Evolutionary conservation across 2,888 invertebrate species (phyloP).

Genomic region (Plagiodera versicolora): DNA sequence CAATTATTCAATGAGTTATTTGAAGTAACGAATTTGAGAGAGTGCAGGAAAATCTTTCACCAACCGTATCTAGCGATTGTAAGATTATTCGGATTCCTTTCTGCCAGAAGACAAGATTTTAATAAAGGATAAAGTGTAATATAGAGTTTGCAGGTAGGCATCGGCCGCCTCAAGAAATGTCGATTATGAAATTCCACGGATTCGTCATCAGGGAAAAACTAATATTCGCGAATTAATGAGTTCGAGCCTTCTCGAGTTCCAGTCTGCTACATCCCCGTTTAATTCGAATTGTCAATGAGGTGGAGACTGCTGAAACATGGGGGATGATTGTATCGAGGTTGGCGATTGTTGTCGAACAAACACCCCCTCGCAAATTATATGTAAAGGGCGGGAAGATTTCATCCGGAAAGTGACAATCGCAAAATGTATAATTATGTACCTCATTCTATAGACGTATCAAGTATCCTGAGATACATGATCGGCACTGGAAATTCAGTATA

Average conservation of each 20-base stretch:
- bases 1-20: not conserved
- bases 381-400: not conserved
- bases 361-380: conserved; percentile 19
- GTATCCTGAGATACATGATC: too few relatives aligned
- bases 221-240: conserved; percentile 27
- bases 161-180: conserved; percentile 17
- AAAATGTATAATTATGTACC: too few relatives aligned
- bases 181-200: conserved; percentile 24
- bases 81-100: conserved; percentile 14
- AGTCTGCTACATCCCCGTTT: conserved; percentile 25
- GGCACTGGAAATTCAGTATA: too few relatives aligned
- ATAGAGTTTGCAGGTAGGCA: conserved; percentile 8
- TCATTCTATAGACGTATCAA: too few relatives aligned
- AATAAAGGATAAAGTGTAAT: conserved; percentile 15
- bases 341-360: conserved; percentile 16
- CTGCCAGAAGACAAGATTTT: conserved; percentile 12
- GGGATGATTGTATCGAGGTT: conserved; percentile 21
- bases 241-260: conserved; percentile 24
- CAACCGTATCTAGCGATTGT: not conserved
- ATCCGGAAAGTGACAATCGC: conserved; percentile 2
- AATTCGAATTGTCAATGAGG: conserved; percentile 27
- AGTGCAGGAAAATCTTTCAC: not conserved
- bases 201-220: conserved; percentile 19
- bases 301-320: conserved; percentile 27
- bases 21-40: not conserved